Conservation (phyloP, 2,888 invertebrate genomes). For the Beris chalybata region DNA sequence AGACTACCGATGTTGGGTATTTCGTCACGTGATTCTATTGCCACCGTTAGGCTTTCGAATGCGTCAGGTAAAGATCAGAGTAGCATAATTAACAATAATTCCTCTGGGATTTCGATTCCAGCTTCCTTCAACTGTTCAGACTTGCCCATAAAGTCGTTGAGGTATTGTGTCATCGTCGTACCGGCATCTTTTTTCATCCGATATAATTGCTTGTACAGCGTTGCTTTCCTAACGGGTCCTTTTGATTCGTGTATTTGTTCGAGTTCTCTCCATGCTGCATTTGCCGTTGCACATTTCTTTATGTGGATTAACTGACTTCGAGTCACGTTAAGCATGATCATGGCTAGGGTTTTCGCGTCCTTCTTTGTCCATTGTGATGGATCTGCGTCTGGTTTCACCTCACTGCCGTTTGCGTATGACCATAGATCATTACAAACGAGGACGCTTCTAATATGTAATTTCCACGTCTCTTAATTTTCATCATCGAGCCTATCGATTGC, state of each 20-base stretch:
- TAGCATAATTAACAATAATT: neutral
- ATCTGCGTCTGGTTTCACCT: neutral
- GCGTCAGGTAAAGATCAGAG: too few species aligned
- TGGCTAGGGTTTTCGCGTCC: neutral
- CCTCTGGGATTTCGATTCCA: neutral
- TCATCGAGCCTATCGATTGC: too few species aligned
- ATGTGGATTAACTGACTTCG: too few species aligned
- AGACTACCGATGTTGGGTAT: neutral
- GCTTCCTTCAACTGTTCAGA: neutral
- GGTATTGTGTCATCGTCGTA: neutral
- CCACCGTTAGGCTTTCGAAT: too few species aligned
- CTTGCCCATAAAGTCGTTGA: slow-evolving; percentile 8
- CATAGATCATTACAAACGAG: neutral
- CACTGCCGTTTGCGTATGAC: neutral
- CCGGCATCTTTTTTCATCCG: slow-evolving; percentile 27
- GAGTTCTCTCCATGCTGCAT: too few species aligned
- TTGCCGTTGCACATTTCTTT: too few species aligned
- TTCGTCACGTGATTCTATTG: neutral
- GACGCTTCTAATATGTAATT: neutral
- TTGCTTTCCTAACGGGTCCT: too few species aligned
- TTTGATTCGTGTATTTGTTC: too few species aligned
- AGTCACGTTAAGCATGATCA: slow-evolving; percentile 7
- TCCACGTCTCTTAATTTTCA: too few species aligned
- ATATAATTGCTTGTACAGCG: slow-evolving; percentile 16
- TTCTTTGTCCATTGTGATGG: neutral